Conservation (phyloP, 2,888 invertebrate species). For the Heliconius sara region DNA sequence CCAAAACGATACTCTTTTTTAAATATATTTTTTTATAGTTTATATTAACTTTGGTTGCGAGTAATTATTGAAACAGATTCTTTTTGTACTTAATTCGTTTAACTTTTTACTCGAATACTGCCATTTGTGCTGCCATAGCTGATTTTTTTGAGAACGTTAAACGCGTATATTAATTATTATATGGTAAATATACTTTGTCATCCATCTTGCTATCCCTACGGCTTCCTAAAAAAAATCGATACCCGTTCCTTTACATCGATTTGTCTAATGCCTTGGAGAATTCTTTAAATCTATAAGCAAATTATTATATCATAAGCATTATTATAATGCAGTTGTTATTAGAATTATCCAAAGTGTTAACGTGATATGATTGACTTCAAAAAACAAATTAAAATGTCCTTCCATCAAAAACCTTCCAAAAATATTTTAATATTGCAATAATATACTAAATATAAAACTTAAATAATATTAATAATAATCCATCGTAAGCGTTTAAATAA, state of each 20-base stretch:
- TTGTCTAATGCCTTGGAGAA: conserved; percentile 47
- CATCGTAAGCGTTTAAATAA: conserved; percentile 9
- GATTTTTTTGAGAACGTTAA: neutral
- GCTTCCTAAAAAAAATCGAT: conserved; percentile 48
- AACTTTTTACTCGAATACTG: conserved; percentile 1
- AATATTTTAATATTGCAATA: neutral
- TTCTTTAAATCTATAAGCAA: conserved; percentile 49
- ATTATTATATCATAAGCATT: conserved; percentile 45
- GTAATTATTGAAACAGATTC: neutral
- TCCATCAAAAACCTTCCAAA: neutral
- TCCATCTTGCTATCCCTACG: conserved; percentile 62
- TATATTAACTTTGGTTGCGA: neutral
- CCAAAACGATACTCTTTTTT: neutral
- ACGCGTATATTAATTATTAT: neutral
- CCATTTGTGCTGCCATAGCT: conserved; percentile 22
- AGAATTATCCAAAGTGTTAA: conserved; percentile 58
- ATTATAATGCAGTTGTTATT: conserved; percentile 49
- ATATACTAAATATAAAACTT: neutral
- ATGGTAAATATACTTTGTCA: conserved; percentile 32
- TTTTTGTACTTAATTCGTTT: conserved; percentile 28
- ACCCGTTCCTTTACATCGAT: conserved; percentile 17
- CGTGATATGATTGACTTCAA: conserved; percentile 38
- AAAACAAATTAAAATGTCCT: neutral
- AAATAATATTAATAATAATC: neutral
- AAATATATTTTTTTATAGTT: neutral